phyloP scores from a whole-genome alignment of 1,140 invertebrate species.

The Uloborus diversus region DNA sequence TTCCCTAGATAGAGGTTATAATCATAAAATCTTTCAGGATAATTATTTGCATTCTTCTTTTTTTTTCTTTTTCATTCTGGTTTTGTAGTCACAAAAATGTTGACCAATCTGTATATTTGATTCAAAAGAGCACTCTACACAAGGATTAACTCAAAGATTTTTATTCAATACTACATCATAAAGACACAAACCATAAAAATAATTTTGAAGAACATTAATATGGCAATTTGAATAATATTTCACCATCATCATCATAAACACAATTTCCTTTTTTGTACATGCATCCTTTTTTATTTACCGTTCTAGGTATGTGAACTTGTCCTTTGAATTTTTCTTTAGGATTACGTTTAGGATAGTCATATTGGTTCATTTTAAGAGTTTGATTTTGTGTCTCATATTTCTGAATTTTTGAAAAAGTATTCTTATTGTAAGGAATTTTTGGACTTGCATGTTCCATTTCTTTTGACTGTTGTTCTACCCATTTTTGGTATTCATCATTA shows the following conservation, averaged over 20 bases:
- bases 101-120: neutral
- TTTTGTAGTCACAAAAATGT: neutral
- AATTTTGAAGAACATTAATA: neutral
- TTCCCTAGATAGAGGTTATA: too few species aligned
- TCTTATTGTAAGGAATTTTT: slow-evolving; percentile 16
- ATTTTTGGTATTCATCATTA: slow-evolving; percentile 13
- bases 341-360: slow-evolving; percentile 25
- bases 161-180: neutral
- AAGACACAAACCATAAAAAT: neutral
- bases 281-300: neutral
- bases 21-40: too few species aligned
- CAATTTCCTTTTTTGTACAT: slow-evolving; percentile 13
- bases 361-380: slow-evolving; percentile 7
- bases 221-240: slow-evolving; percentile 40
- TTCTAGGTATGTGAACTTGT: neutral
- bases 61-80: neutral
- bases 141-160: neutral
- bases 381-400: neutral
- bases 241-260: slow-evolving; percentile 47
- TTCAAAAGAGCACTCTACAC: neutral
- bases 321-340: neutral
- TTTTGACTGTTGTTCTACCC: neutral
- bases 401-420: slow-evolving; percentile 7
- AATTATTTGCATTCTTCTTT: neutral
- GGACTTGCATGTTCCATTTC: neutral